A percentile compares a stretch with the other conserved stretches of the same genome.
Conservation (phyloP, 2,888 invertebrate species). For the Zaprionus obscuricornis region DNA sequence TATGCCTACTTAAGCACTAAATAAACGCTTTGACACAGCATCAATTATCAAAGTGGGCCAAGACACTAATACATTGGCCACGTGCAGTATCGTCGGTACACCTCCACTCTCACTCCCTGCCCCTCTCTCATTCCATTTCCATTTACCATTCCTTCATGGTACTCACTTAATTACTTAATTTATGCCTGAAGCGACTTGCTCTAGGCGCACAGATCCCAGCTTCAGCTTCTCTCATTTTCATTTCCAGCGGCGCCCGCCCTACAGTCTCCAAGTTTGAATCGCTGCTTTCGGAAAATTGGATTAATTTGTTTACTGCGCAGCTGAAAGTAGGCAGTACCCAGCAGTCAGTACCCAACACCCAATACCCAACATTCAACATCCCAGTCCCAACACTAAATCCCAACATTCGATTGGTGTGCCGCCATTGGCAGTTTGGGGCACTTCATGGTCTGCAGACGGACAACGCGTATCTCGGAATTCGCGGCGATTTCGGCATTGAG, state of each 20-base stretch:
- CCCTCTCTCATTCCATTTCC: background rate
- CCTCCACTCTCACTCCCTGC: slow-evolving; percentile 2
- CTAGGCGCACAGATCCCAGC: slow-evolving; percentile 8
- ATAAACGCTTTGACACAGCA: slow-evolving; percentile 75
- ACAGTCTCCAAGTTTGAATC: slow-evolving; percentile 3
- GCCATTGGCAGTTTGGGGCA: slow-evolving; percentile 13
- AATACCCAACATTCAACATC: no score
- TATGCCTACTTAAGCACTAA: slow-evolving; percentile 54
- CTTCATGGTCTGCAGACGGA: slow-evolving; percentile 20
- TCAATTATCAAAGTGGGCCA: slow-evolving; percentile 64
- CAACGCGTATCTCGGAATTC: no score
- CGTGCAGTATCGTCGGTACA: slow-evolving; percentile 2
- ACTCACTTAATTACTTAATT: slow-evolving; percentile 71
- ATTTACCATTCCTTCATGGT: background rate
- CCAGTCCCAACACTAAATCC: no score
- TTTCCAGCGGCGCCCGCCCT: background rate
- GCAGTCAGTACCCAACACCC: no score
- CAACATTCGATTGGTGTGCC: no score
- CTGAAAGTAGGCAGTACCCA: background rate
- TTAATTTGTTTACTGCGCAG: slow-evolving; percentile 70
- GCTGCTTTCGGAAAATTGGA: slow-evolving; percentile 59
- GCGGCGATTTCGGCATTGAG: no score
- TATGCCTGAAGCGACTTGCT: slow-evolving; percentile 53
- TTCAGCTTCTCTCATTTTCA: background rate
- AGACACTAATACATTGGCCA: slow-evolving; percentile 6